Evolutionary conservation across 2,113 vertebrate genomes (phyloP).

Genomic region (Plestiodon gilberti): DNA sequence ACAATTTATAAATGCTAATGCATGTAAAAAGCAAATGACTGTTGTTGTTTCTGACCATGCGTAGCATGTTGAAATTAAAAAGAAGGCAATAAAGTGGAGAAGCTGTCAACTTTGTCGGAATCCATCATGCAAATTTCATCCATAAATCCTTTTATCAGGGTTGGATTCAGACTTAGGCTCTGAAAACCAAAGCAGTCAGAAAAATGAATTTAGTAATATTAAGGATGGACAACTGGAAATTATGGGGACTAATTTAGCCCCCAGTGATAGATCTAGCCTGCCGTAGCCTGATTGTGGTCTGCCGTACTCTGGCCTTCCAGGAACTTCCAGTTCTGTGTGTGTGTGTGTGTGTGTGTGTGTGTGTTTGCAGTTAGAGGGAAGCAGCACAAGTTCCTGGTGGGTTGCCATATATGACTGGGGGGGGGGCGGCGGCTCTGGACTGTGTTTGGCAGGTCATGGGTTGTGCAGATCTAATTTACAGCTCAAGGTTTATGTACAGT

Average conservation of each 20-base stretch:
- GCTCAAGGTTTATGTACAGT: too few relatives aligned
- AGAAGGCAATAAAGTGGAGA: constrained; percentile 50
- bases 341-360: too few relatives aligned
- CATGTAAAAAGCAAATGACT: constrained; percentile 66
- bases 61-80: constrained; percentile 73
- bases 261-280: too few relatives aligned
- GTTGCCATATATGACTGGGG: too few relatives aligned
- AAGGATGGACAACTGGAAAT: not conserved
- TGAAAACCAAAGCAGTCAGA: not conserved
- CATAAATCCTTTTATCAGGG: constrained; percentile 63
- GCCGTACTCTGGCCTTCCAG: too few relatives aligned
- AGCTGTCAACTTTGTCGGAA: constrained; percentile 63
- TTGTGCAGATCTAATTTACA: too few relatives aligned
- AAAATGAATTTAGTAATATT: constrained; percentile 48
- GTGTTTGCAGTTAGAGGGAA: too few relatives aligned
- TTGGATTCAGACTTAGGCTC: constrained; percentile 23
- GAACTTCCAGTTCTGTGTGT: too few relatives aligned
- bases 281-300: too few relatives aligned
- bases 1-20: constrained; percentile 66
- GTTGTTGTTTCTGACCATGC: constrained; percentile 67
- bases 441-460: too few relatives aligned
- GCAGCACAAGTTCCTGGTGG: too few relatives aligned
- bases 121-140: constrained; percentile 66
- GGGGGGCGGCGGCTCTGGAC: too few relatives aligned
- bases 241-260: not conserved